Percentiles rank a stretch among this genome's conserved stretches.
Conservation (phyloP, 2,113 vertebrate species). For the Ancistrus triradiatus region DNA sequence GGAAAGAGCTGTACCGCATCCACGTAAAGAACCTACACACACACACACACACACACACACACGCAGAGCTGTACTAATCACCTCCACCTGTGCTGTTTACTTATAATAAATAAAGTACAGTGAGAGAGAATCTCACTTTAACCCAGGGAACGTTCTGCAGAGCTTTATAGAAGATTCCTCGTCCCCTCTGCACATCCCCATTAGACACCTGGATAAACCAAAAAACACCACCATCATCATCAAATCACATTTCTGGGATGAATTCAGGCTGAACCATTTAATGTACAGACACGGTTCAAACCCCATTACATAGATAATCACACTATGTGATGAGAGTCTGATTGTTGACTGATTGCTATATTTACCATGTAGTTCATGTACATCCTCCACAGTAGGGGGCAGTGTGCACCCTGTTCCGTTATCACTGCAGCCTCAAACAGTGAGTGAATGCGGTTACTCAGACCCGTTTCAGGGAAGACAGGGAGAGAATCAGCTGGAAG, state of each 20-base stretch:
- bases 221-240: constrained; percentile 15
- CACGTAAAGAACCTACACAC: constrained; percentile 71
- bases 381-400: constrained; percentile 91
- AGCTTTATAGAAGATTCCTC: constrained; percentile 89
- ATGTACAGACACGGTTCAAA: too few species aligned
- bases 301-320: background rate
- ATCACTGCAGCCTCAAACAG: constrained; percentile 81
- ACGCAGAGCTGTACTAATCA: too few species aligned
- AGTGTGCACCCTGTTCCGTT: constrained; percentile 75
- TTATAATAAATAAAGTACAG: background rate
- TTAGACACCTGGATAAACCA: constrained; percentile 71
- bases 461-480: constrained; percentile 83
- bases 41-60: constrained; percentile 7
- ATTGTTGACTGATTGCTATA: background rate
- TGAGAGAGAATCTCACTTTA: constrained; percentile 82
- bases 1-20: constrained; percentile 77
- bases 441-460: constrained; percentile 82
- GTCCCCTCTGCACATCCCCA: constrained; percentile 80
- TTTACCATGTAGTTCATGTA: constrained; percentile 88
- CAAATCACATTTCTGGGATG: background rate
- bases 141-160: constrained; percentile 91
- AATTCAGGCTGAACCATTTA: too few species aligned
- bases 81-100: too few species aligned
- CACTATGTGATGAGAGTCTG: too few species aligned
- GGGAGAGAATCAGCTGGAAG: constrained; percentile 64